Evolutionary conservation across 2,113 vertebrate genomes (phyloP).

Genomic region (Pleuronectes platessa): DNA sequence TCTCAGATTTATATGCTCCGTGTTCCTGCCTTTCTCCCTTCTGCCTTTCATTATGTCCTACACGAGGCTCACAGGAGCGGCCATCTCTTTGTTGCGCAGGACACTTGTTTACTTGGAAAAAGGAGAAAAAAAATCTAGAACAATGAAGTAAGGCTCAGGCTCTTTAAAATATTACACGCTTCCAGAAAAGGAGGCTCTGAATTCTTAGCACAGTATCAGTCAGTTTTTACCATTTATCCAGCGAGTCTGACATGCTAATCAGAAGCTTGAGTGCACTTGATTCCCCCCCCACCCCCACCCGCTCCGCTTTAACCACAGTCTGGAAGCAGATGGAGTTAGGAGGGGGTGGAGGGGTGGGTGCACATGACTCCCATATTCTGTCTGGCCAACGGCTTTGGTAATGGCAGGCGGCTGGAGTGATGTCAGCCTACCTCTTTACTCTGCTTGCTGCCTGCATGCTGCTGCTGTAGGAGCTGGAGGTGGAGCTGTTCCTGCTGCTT

Average conservation of each 20-base stretch:
- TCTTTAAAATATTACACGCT: conserved; percentile 34
- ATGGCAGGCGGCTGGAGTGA: conserved; percentile 63
- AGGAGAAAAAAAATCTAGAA: conserved; percentile 3
- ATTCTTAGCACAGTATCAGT: conserved; percentile 46
- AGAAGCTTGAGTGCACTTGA: conserved; percentile 76
- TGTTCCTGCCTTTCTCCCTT: conserved; percentile 81
- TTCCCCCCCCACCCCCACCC: conserved; percentile 19
- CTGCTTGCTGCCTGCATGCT: conserved; percentile 95
- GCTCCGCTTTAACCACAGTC: conserved; percentile 63
- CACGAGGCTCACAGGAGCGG: conserved; percentile 49
- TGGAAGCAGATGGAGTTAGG: conserved; percentile 65
- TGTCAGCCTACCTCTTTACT: conserved; percentile 96
- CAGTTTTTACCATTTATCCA: conserved; percentile 67
- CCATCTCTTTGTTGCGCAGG: conserved; percentile 47
- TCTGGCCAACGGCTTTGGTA: conserved; percentile 62
- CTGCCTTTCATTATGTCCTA: conserved; percentile 62
- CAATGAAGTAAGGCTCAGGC: conserved; percentile 4
- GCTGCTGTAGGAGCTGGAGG: conserved; percentile 97
- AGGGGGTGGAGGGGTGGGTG: conserved; percentile 46
- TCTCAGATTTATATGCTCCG: conserved; percentile 92
- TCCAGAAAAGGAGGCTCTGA: conserved; percentile 21
- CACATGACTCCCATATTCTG: conserved; percentile 63
- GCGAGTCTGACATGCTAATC: conserved; percentile 73
- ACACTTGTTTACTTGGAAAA: conserved; percentile 55
- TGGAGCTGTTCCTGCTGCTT: conserved; percentile 99